phyloP scores from a whole-genome alignment of 2,113 vertebrate genomes.

The Erythrolamprus reginae region DNA sequence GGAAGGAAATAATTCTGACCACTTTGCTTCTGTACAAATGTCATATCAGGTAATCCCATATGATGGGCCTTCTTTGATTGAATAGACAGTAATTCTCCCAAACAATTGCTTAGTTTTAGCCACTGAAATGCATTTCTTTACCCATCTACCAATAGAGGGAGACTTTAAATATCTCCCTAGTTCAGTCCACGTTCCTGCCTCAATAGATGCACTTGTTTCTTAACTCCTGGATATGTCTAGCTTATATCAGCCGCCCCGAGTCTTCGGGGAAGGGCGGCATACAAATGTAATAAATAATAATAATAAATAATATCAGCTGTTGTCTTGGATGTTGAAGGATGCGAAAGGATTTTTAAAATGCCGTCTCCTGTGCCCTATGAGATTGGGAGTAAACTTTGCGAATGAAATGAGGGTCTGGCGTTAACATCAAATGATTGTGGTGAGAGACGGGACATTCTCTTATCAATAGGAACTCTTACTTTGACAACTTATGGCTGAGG shows the following conservation, averaged over 20 bases:
- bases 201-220: not conserved
- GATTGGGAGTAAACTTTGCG: not conserved
- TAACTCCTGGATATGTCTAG: not conserved
- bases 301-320: no score
- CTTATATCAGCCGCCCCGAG: not conserved
- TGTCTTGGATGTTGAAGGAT: not conserved
- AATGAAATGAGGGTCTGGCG: not conserved
- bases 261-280: no score
- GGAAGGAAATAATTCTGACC: not conserved
- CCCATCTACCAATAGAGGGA: not conserved
- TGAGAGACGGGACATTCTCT: not conserved
- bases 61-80: not conserved
- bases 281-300: no score
- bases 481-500: not conserved
- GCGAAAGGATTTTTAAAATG: not conserved
- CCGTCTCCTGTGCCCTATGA: not conserved
- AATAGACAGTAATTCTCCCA: not conserved
- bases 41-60: not conserved
- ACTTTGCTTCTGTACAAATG: not conserved
- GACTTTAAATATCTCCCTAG: not conserved
- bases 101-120: not conserved
- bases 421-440: not conserved
- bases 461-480: not conserved
- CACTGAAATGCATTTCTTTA: not conserved
- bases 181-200: not conserved